These are phyloP conservation scores for Diachrysia chrysitis DNA, from an alignment of 2,888 invertebrate species.

Conservation along the genomic window DNA sequence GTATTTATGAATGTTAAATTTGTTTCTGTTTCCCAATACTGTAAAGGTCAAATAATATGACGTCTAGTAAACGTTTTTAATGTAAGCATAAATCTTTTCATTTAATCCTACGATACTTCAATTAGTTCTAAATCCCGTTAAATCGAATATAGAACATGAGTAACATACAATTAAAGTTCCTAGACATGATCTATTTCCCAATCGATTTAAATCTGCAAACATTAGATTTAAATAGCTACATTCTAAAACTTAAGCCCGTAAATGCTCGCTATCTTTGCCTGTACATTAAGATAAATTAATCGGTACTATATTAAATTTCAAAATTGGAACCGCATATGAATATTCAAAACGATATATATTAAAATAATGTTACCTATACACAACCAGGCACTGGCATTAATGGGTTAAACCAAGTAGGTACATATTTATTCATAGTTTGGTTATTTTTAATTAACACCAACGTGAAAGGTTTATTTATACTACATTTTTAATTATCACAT, in stretches of 20 bases:
- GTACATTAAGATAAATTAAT: conserved; percentile 28
- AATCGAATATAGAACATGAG: neutral
- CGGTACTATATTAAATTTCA: conserved; percentile 30
- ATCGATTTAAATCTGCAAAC: neutral
- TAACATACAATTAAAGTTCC: neutral
- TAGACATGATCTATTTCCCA: neutral
- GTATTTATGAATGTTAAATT: conserved; percentile 33
- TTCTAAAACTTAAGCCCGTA: conserved; percentile 8
- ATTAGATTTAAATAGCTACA: conserved; percentile 8
- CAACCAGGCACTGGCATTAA: conserved; percentile 21
- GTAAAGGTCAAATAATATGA: conserved; percentile 6
- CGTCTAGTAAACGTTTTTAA: conserved; percentile 1
- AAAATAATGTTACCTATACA: conserved; percentile 20
- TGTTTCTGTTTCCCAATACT: conserved; percentile 34
- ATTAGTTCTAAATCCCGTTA: neutral
- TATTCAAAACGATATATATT: conserved; percentile 41
- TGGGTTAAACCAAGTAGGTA: conserved; percentile 30
- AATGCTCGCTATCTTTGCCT: conserved; percentile 10
- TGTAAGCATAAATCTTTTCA: neutral
- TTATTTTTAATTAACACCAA: conserved; percentile 27
- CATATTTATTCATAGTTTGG: conserved; percentile 12
- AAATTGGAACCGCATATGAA: conserved; percentile 32
- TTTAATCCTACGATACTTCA: neutral
- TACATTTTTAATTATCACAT: conserved; percentile 8
- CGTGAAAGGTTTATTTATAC: conserved; percentile 12